A percentile compares a stretch with the other conserved stretches of the same genome.
phyloP scores from a whole-genome alignment of 23 tunicate genomes.

The Ascidia mentula region DNA sequence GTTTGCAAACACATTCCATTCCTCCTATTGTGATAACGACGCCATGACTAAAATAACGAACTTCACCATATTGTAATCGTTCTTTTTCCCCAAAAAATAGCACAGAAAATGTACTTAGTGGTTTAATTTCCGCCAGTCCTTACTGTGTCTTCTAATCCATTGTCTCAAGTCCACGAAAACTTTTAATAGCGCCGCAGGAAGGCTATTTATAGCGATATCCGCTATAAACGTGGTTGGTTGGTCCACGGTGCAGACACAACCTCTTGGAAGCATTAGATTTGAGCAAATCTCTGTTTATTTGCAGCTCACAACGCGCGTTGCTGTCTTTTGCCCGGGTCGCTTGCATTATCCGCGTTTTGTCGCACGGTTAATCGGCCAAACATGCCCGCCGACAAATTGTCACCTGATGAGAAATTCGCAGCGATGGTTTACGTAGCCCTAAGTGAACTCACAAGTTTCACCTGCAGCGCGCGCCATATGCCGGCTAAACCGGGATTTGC shows the following conservation, averaged over 20 bases:
- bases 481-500: background rate
- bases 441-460: background rate
- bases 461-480: background rate
- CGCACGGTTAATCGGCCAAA: background rate
- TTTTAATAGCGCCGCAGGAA: background rate
- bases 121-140: no score
- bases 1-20: no score
- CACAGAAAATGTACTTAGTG: no score
- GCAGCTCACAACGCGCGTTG: background rate
- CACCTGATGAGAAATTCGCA: background rate
- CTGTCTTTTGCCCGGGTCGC: background rate
- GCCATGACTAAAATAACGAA: no score
- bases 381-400: background rate
- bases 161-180: background rate
- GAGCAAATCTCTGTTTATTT: background rate
- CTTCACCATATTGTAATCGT: no score
- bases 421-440: background rate
- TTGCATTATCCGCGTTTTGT: constrained; percentile 1
- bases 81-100: no score
- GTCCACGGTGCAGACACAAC: background rate
- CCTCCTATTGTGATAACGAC: no score
- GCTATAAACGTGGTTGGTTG: background rate
- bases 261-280: no score
- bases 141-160: background rate
- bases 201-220: background rate